Conservation (phyloP, 2,797 vertebrate species). For the Arrhamphus sclerolepis region DNA sequence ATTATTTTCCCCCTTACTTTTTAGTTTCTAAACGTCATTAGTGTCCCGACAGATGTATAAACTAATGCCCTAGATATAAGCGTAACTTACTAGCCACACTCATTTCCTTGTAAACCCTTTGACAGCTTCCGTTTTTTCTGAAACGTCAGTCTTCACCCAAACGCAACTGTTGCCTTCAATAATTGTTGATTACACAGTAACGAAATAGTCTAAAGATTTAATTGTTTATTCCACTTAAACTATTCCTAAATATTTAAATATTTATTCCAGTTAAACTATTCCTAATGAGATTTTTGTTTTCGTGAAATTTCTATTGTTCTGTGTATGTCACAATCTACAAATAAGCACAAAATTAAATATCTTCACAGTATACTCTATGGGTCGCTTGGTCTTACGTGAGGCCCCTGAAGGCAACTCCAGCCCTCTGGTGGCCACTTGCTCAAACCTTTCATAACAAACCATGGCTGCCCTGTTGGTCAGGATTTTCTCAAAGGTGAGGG, state of each 20-base stretch:
- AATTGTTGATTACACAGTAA: too few species aligned
- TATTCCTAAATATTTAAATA: too few species aligned
- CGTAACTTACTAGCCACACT: not conserved
- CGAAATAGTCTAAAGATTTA: too few species aligned
- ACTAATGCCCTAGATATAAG: not conserved
- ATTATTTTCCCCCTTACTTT: not conserved
- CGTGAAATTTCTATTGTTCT: not conserved
- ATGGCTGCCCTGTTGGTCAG: conserved; percentile 72
- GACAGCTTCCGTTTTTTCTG: conserved; percentile 14
- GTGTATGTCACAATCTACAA: not conserved
- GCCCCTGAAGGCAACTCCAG: conserved; percentile 31
- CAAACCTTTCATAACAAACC: conserved; percentile 57
- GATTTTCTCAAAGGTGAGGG: conserved; percentile 75
- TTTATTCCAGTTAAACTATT: too few species aligned
- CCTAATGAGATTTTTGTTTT: too few species aligned
- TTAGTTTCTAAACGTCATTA: not conserved
- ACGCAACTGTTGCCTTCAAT: conserved; percentile 48
- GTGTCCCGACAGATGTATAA: not conserved
- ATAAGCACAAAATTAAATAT: not conserved
- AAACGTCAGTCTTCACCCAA: not conserved
- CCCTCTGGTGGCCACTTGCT: conserved; percentile 14
- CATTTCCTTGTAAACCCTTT: conserved; percentile 17
- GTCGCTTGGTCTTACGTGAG: not conserved
- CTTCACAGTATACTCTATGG: too few species aligned
- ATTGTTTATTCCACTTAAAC: too few species aligned